Percentiles rank a stretch among this genome's conserved stretches.
Evolutionary conservation across 1,140 invertebrate species (phyloP).

Genomic region (Pantala flavescens): DNA sequence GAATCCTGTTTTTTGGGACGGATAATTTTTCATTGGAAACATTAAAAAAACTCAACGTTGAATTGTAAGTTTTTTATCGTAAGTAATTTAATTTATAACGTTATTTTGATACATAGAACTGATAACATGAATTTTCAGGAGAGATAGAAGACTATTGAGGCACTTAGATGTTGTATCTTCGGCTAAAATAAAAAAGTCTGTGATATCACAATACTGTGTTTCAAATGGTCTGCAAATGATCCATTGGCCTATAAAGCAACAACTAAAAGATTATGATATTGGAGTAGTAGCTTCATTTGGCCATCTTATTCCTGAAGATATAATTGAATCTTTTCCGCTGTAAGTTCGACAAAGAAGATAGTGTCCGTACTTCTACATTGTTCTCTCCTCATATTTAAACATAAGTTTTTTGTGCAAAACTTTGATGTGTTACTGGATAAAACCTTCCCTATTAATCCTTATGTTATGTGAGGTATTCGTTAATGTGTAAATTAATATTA

Average conservation of each 20-base stretch:
- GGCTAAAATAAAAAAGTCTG: neutral
- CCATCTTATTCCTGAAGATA: neutral
- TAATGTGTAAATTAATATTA: too few relatives aligned
- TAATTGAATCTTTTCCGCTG: neutral
- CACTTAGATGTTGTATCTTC: neutral
- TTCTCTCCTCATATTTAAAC: too few relatives aligned
- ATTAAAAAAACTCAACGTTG: neutral
- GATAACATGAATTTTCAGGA: neutral
- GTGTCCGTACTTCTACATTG: too few relatives aligned
- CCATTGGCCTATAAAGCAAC: neutral
- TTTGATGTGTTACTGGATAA: too few relatives aligned
- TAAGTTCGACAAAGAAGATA: neutral
- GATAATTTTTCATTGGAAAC: neutral
- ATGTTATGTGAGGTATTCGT: too few relatives aligned
- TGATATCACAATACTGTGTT: neutral
- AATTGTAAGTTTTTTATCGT: neutral
- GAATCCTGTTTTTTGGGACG: neutral
- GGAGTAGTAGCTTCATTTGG: neutral
- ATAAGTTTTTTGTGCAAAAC: too few relatives aligned
- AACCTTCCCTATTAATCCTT: too few relatives aligned
- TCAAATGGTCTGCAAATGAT: neutral
- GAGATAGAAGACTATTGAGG: neutral
- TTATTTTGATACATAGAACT: neutral
- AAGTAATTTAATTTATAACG: neutral
- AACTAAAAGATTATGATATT: neutral